Evolutionary conservation across 1,140 invertebrate species (phyloP), one percentile per base, ranked within the genome.

Genomic region (Nymphalis io): DNA sequence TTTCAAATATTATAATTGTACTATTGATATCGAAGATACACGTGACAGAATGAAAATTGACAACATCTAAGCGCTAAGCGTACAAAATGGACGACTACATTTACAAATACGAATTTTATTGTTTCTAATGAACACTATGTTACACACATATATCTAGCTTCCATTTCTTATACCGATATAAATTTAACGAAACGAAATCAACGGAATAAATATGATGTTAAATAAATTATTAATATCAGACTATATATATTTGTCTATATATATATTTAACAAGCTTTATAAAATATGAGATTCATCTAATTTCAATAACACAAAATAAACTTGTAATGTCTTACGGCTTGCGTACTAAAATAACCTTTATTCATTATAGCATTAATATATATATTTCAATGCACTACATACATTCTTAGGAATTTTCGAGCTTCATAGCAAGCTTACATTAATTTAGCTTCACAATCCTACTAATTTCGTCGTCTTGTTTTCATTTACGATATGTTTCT

Each of bases 261-360:
- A 33, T 33, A 33, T 33, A 6, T 33, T 27, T 23, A 38, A 60
- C 48, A 33, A 48, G 27, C 18, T 39, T 39, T 40, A 40, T 33
- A 15, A 23, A 27, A 48, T 15, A 42, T 72, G 70, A 72, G 70
- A 72, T 72, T 72, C 70, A 23, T 58, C 58, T 59, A 51, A 51
- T 51, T 57, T 38, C 40, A 39, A 15, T 64, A 55, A 57, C 33
- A 38, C 57, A 18, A 38, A 38, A 8, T 38, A 58, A 58, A 12
- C 38, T 58, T n/a, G 27, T 33, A 33, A 33, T 8, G 27, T 33
- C 27, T 33, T 33, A 8, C 3, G 27, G 27, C 10, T 33, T 33
- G 27, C 27, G 10, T 33, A 33, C 27, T 33, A 33, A 33, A 33
- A 33, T 33, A 33, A 33, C 6, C 27, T 33, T 33, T 33, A 33